Conservation (phyloP, 1,140 invertebrate species). For the Brachionus sp. region DNA sequence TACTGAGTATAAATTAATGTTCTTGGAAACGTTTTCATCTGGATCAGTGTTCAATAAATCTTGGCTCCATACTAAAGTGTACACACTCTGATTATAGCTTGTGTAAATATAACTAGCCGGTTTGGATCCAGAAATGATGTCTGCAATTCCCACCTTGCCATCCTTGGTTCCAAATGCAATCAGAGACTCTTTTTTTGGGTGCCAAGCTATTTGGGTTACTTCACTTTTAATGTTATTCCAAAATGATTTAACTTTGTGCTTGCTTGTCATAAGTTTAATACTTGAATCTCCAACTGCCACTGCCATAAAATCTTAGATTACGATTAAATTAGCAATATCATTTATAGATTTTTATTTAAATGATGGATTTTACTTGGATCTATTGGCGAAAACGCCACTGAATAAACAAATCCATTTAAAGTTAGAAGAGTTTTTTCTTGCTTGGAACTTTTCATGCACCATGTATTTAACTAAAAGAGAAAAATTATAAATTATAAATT, state of each 20-base stretch:
- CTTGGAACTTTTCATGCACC: neutral
- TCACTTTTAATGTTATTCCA: constrained; percentile 27
- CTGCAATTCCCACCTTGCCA: constrained; percentile 29
- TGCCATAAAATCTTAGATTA: constrained; percentile 24
- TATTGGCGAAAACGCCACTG: constrained; percentile 8
- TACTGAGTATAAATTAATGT: constrained; percentile 8
- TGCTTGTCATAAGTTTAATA: constrained; percentile 15
- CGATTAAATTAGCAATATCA: neutral
- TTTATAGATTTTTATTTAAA: neutral
- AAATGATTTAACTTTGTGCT: neutral
- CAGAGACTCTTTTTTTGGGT: constrained; percentile 32
- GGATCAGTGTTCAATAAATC: neutral
- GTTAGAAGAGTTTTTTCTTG: constrained; percentile 9
- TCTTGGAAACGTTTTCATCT: neutral
- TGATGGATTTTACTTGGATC: constrained; percentile 17
- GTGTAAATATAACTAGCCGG: neutral
- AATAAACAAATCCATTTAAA: constrained; percentile 42
- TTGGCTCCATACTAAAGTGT: constrained; percentile 24
- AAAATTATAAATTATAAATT: too few relatives aligned
- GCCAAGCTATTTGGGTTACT: constrained; percentile 37
- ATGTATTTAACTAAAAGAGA: constrained; percentile 11
- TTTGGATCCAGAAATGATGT: neutral
- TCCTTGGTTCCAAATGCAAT: constrained; percentile 43
- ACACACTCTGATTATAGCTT: constrained; percentile 31
- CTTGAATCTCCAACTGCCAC: neutral